Percentiles rank a stretch among this genome's conserved stretches.
Evolutionary conservation across 2,797 vertebrate species (phyloP).

Genomic region (Streptopelia turtur): DNA sequence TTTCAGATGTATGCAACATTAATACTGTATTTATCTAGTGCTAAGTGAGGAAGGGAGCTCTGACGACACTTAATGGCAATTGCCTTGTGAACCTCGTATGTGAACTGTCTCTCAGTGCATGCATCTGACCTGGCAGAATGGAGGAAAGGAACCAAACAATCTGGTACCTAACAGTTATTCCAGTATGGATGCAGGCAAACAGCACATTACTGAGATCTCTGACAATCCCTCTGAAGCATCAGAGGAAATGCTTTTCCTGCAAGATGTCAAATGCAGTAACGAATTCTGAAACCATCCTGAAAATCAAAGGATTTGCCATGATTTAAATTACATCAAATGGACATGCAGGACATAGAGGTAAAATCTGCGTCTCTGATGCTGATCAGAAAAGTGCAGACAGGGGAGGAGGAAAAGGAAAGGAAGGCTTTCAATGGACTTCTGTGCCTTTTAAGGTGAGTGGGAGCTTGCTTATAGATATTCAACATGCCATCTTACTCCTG

Average conservation of each 20-base stretch:
- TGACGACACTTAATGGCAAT: not conserved
- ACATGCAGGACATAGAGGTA: not conserved
- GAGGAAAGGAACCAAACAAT: not conserved
- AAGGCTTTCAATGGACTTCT: not conserved
- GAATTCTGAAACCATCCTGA: not conserved
- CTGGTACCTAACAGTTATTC: not conserved
- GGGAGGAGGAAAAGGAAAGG: not conserved
- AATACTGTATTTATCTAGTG: not conserved
- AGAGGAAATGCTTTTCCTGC: not conserved
- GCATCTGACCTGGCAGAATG: not conserved
- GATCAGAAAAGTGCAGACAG: not conserved
- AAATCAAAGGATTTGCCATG: not conserved
- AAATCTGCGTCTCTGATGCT: not conserved
- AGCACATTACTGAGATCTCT: not conserved
- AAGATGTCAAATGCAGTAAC: not conserved
- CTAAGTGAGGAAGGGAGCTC: not conserved
- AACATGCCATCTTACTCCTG: not conserved
- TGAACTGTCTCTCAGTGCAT: not conserved
- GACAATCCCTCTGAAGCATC: not conserved
- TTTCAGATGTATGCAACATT: not conserved
- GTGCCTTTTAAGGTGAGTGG: not conserved
- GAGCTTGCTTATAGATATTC: not conserved
- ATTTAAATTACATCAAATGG: not conserved
- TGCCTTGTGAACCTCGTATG: not conserved
- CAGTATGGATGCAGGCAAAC: accelerated